phyloP scores from a whole-genome alignment of 2,888 invertebrate species.

The Pyralis farinalis region DNA sequence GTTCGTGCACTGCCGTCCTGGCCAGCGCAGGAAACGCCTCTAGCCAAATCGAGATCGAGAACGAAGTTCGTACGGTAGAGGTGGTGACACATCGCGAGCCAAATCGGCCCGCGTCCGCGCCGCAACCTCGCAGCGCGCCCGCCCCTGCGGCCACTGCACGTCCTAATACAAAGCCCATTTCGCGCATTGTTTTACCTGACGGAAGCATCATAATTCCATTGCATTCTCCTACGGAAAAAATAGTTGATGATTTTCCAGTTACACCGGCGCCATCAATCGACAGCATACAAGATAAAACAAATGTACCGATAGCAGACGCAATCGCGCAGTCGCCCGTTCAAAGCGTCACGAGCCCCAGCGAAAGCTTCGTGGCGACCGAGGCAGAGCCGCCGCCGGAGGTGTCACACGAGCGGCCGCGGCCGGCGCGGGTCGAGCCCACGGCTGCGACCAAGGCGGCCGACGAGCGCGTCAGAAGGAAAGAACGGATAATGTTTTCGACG shows the following conservation, averaged over 20 bases:
- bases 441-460: slow-evolving; percentile 3
- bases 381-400: slow-evolving; percentile 1
- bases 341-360: slow-evolving; percentile 8
- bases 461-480: slow-evolving; percentile 27
- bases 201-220: slow-evolving; percentile 81
- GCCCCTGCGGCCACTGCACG: slow-evolving; percentile 40
- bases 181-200: slow-evolving; percentile 71
- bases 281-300: slow-evolving; percentile 13
- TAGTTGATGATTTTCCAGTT: slow-evolving; percentile 18
- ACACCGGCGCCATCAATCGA: slow-evolving; percentile 4
- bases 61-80: slow-evolving; percentile 2
- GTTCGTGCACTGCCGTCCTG: background rate
- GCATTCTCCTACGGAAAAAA: slow-evolving; percentile 67
- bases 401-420: background rate
- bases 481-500: slow-evolving; percentile 84
- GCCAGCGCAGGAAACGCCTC: background rate
- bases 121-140: slow-evolving; percentile 32
- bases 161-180: slow-evolving; percentile 51
- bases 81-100: slow-evolving; percentile 21
- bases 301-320: slow-evolving; percentile 13
- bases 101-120: slow-evolving; percentile 34
- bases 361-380: slow-evolving; percentile 5
- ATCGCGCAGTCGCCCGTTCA: slow-evolving; percentile 1
- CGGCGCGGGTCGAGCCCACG: slow-evolving; percentile 2
- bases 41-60: background rate